Conservation (phyloP, 1,140 invertebrate genomes). For the Hetaerina americana region DNA sequence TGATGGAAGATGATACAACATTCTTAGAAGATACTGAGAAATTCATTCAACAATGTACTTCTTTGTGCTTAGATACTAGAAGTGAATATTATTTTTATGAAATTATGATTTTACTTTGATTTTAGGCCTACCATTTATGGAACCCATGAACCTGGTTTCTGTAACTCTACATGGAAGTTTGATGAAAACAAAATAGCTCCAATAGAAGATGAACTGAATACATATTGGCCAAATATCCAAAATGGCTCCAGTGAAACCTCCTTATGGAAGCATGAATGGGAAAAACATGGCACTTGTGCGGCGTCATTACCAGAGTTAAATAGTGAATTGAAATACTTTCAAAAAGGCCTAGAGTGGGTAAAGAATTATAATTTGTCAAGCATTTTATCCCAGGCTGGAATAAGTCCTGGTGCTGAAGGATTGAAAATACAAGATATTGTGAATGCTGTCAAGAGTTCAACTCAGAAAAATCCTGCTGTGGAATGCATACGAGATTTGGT, state of each 20-base stretch:
- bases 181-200: constrained; percentile 38
- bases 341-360: constrained; percentile 46
- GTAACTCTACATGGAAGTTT: constrained; percentile 51
- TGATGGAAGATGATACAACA: no score
- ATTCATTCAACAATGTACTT: neutral
- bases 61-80: neutral
- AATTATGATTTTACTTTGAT: neutral
- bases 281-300: constrained; percentile 73
- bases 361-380: constrained; percentile 46
- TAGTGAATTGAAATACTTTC: constrained; percentile 59
- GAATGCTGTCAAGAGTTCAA: constrained; percentile 35
- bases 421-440: constrained; percentile 43
- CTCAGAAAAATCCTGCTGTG: constrained; percentile 45
- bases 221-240: constrained; percentile 62
- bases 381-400: constrained; percentile 38
- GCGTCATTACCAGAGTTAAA: constrained; percentile 41
- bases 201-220: constrained; percentile 43
- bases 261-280: constrained; percentile 74
- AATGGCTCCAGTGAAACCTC: constrained; percentile 38
- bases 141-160: constrained; percentile 50
- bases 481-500: constrained; percentile 40
- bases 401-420: constrained; percentile 38
- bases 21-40: neutral
- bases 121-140: constrained; percentile 51
- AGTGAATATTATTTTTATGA: neutral